Conservation (phyloP, 2,113 vertebrate genomes). For the Gasterosteus nipponicus region DNA sequence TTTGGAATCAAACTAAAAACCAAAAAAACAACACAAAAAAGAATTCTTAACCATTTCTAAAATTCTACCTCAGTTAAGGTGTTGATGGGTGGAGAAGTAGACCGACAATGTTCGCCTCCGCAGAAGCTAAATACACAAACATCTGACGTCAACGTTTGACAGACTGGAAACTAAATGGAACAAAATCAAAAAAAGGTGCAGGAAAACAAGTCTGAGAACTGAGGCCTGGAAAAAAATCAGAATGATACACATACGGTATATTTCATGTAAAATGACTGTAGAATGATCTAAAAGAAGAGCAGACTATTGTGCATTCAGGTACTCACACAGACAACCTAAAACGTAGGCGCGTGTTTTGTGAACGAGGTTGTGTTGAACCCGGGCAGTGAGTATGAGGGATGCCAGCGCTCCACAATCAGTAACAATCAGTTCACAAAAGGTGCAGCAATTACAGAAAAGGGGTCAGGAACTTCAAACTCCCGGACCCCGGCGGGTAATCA, state of each 20-base stretch:
- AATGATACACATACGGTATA: slow-evolving; percentile 32
- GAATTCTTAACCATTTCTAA: slow-evolving; percentile 68
- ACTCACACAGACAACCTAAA: slow-evolving; percentile 21
- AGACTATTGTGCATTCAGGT: slow-evolving; percentile 23
- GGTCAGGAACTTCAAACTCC: slow-evolving; percentile 13
- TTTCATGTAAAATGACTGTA: slow-evolving; percentile 3
- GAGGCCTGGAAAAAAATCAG: slow-evolving; percentile 28
- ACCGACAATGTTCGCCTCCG: slow-evolving; percentile 28
- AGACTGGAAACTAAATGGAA: neutral
- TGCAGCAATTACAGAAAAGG: slow-evolving; percentile 67
- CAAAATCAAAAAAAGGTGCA: slow-evolving; percentile 21
- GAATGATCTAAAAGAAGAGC: slow-evolving; percentile 36
- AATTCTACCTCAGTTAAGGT: slow-evolving; percentile 40
- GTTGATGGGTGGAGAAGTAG: neutral
- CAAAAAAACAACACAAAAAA: slow-evolving; percentile 22
- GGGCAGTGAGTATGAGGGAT: slow-evolving; percentile 33
- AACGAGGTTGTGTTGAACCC: slow-evolving; percentile 6
- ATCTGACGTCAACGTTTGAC: slow-evolving; percentile 29
- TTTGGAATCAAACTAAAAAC: slow-evolving; percentile 60
- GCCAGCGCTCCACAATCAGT: slow-evolving; percentile 61
- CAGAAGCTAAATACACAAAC: slow-evolving; percentile 32
- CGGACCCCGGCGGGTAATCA: slow-evolving; percentile 53
- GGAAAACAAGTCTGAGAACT: slow-evolving; percentile 23
- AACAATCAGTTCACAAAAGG: slow-evolving; percentile 68
- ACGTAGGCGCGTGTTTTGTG: slow-evolving; percentile 29